A percentile compares a stretch with the other conserved stretches of the same genome.
Evolutionary conservation across 30 jellyfish, hydroid and myxozoan genomes (phyloP).

Genomic region (Clytia hemisphaerica): DNA sequence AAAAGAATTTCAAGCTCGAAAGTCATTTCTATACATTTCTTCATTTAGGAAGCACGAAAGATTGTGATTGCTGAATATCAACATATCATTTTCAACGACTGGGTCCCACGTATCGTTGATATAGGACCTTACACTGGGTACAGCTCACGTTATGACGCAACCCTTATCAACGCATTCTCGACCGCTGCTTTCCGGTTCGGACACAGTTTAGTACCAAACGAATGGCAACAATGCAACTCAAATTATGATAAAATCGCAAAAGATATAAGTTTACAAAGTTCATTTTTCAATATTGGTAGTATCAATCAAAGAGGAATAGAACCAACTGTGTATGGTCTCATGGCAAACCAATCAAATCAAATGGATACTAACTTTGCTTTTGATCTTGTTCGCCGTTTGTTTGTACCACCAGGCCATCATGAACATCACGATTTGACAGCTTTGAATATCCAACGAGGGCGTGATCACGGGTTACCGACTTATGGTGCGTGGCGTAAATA

Average conservation of each 20-base stretch:
- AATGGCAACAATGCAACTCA: not conserved
- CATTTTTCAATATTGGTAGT: too few relatives aligned
- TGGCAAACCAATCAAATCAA: not conserved
- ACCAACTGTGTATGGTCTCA: not conserved
- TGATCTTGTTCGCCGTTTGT: not conserved
- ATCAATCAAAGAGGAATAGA: conserved; percentile 13
- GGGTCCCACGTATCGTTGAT: not conserved
- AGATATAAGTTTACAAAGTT: not conserved
- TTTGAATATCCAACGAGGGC: not conserved
- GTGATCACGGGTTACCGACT: too few relatives aligned
- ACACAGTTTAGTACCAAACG: not conserved
- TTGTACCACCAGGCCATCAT: not conserved
- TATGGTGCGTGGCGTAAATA: too few relatives aligned
- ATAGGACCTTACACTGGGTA: not conserved
- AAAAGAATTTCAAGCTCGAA: too few relatives aligned
- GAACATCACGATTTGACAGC: not conserved
- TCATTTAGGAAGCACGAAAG: not conserved
- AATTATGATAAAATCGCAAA: not conserved
- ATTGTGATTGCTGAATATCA: not conserved
- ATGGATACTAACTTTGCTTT: not conserved
- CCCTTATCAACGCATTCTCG: not conserved
- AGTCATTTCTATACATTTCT: too few relatives aligned
- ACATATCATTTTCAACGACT: not conserved
- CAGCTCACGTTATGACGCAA: not conserved
- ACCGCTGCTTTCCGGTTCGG: conserved; percentile 7